These are phyloP conservation scores for Pseudeuparius sepicola DNA, from an alignment of 2,888 invertebrate genomes.

Conservation along the genomic window DNA sequence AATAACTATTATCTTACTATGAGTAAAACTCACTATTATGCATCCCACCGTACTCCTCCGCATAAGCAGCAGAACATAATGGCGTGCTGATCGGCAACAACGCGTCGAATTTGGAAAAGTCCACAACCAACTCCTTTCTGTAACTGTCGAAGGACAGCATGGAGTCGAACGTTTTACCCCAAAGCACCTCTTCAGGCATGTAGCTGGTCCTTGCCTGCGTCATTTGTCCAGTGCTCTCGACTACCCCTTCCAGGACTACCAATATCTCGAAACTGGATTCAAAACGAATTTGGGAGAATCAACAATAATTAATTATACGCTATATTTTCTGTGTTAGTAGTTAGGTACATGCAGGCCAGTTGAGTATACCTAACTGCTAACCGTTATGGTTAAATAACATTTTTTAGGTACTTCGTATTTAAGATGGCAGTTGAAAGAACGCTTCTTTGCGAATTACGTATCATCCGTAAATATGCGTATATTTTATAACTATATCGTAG, in stretches of 20 bases:
- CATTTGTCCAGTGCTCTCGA: conserved; percentile 23
- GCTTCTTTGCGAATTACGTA: no score
- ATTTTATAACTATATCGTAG: no score
- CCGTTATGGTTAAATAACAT: no score
- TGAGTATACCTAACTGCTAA: no score
- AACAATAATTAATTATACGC: no score
- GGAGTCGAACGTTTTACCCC: conserved; percentile 21
- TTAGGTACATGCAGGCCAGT: no score
- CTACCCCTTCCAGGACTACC: conserved; percentile 23
- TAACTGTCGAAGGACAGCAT: conserved; percentile 17
- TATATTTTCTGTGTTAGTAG: no score
- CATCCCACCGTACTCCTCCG: conserved; percentile 13
- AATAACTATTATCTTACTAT: no score
- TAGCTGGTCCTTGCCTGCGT: conserved; percentile 24
- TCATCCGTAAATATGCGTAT: no score
- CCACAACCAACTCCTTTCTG: conserved; percentile 21
- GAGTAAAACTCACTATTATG: conserved; percentile 12
- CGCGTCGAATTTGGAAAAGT: conserved; percentile 22
- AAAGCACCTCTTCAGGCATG: conserved; percentile 22
- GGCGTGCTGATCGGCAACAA: conserved; percentile 20
- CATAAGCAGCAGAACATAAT: conserved; percentile 21
- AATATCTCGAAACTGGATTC: conserved; percentile 24
- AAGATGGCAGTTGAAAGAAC: no score
- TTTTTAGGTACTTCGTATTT: no score
- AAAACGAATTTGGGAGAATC: no score